Percentiles rank a stretch among this genome's conserved stretches.
These are phyloP conservation scores for Hermodice carunculata DNA, from an alignment of 2,888 invertebrate genomes.

Conservation along the genomic window DNA sequence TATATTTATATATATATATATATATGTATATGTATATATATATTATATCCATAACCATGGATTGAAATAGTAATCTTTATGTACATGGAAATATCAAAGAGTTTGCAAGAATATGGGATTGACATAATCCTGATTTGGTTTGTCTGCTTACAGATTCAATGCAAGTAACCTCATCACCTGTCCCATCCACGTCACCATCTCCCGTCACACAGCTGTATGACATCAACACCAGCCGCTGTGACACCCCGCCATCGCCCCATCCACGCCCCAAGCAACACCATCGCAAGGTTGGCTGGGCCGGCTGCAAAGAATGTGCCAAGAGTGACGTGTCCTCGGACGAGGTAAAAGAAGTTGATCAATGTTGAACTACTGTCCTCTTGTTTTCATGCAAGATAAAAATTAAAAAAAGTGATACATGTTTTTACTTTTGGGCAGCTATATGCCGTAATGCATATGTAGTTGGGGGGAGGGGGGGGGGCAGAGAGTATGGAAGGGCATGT, in stretches of 20 bases:
- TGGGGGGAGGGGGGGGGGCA: neutral
- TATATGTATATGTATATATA: no score
- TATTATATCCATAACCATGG: no score
- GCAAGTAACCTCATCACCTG: constrained; percentile 50
- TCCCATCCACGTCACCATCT: constrained; percentile 34
- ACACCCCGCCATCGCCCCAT: constrained; percentile 38
- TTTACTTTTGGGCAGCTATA: no score
- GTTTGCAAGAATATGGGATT: no score
- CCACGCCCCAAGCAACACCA: constrained; percentile 46
- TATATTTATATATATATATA: no score
- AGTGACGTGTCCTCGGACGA: constrained; percentile 60
- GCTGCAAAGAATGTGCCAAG: constrained; percentile 63
- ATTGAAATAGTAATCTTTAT: no score
- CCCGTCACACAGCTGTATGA: constrained; percentile 18
- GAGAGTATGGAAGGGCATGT: neutral
- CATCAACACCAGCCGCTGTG: constrained; percentile 18
- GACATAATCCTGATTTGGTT: no score
- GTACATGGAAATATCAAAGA: no score
- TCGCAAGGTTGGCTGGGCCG: constrained; percentile 63
- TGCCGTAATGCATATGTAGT: neutral
- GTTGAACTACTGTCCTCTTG: no score
- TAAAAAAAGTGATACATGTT: no score
- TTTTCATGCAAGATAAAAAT: no score
- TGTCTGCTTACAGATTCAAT: constrained; percentile 29
- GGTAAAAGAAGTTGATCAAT: no score